Conservation (phyloP, 2,113 vertebrate species). For the Oriolus oriolus region DNA sequence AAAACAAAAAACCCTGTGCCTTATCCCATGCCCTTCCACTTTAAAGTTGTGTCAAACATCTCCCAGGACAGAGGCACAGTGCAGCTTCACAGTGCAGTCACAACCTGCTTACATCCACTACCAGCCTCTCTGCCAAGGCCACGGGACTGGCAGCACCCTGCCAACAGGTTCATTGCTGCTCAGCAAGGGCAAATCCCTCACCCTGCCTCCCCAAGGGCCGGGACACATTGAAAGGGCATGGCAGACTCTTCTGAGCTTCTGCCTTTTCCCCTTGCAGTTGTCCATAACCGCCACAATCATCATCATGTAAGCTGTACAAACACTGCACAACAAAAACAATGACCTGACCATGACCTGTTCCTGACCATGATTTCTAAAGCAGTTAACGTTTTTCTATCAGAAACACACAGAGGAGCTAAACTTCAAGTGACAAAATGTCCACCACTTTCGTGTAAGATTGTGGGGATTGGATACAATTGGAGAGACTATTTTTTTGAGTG, state of each 20-base stretch:
- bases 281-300: not conserved
- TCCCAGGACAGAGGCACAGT: not conserved
- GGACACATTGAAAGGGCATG: not conserved
- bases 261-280: not conserved
- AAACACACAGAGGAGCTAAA: not conserved
- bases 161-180: not conserved
- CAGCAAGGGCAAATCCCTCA: not conserved
- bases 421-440: not conserved
- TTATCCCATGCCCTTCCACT: not conserved
- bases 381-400: not conserved
- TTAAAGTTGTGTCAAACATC: not conserved
- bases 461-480: not conserved
- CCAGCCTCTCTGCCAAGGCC: not conserved
- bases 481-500: not conserved
- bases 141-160: accelerated
- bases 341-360: not conserved
- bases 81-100: not conserved
- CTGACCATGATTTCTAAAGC: not conserved
- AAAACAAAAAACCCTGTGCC: not conserved
- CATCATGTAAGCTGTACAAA: not conserved
- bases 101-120: not conserved
- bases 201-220: not conserved
- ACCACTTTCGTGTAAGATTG: not conserved
- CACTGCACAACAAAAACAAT: not conserved
- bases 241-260: not conserved